Percentiles rank a stretch among this genome's conserved stretches.
Conservation (phyloP, 1,140 invertebrate genomes). For the Drosophila ohnishii region DNA sequence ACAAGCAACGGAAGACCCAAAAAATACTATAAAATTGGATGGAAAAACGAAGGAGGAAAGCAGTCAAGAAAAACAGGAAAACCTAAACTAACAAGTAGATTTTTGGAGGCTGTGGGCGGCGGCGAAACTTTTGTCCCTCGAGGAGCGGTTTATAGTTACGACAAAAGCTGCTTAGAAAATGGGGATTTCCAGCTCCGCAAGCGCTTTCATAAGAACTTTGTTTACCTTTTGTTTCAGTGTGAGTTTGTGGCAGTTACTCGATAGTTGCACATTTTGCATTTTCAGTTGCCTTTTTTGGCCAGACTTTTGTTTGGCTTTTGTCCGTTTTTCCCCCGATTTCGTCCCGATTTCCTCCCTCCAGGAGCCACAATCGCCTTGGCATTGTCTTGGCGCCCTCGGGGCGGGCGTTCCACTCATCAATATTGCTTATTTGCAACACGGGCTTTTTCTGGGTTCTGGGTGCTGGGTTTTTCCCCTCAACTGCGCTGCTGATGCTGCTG, state of each 20-base stretch:
- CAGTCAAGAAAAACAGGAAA: neutral
- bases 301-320: slow-evolving; percentile 44
- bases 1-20: slow-evolving; percentile 33
- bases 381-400: slow-evolving; percentile 53
- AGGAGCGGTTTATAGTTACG: slow-evolving; percentile 40
- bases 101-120: slow-evolving; percentile 8
- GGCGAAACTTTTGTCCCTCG: slow-evolving; percentile 11
- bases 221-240: slow-evolving; percentile 39
- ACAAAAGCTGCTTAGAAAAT: slow-evolving; percentile 39
- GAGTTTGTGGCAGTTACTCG: slow-evolving; percentile 44
- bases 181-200: neutral
- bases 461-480: neutral
- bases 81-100: slow-evolving; percentile 34
- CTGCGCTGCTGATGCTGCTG: neutral
- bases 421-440: slow-evolving; percentile 74
- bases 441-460: slow-evolving; percentile 24
- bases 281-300: slow-evolving; percentile 47
- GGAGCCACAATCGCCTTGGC: slow-evolving; percentile 23
- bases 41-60: neutral
- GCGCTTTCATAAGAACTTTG: slow-evolving; percentile 30
- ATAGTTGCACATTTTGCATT: slow-evolving; percentile 68
- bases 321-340: neutral
- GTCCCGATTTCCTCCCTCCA: neutral
- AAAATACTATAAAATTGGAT: slow-evolving; percentile 31
- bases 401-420: slow-evolving; percentile 66